phyloP scores from a whole-genome alignment of 2,113 vertebrate genomes.

The Cyprinodon brontotheroides region DNA sequence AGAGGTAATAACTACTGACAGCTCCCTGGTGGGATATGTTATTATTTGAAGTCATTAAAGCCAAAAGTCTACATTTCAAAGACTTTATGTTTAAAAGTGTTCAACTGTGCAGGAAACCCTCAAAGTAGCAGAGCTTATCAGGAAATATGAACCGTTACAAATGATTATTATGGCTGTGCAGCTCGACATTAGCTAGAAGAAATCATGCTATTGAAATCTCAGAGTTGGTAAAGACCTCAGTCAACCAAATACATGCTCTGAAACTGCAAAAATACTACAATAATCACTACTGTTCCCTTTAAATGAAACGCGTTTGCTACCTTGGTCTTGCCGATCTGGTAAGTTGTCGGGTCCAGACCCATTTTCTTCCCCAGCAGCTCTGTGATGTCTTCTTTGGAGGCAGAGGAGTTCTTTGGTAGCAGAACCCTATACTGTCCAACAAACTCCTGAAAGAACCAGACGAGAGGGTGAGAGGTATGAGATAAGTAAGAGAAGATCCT shows the following conservation, averaged over 20 bases:
- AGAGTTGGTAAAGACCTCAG: no score
- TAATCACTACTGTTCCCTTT: no score
- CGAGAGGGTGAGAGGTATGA: background rate
- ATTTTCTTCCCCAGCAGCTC: constrained; percentile 86
- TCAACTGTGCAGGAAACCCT: background rate
- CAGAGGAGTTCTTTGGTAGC: constrained; percentile 83
- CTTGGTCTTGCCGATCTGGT: constrained; percentile 97
- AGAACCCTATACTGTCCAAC: constrained; percentile 92
- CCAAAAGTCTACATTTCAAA: background rate
- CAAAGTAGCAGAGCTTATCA: background rate
- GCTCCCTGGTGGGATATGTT: no score
- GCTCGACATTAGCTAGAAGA: background rate
- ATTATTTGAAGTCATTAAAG: background rate
- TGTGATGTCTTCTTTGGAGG: constrained; percentile 84
- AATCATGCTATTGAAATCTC: background rate
- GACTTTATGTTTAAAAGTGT: no score
- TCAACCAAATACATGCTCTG: background rate
- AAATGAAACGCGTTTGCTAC: constrained; percentile 59
- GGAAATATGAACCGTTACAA: background rate
- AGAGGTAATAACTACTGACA: no score
- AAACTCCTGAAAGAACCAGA: constrained; percentile 84
- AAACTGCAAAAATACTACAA: no score
- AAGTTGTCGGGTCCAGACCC: constrained; percentile 84
- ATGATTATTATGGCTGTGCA: background rate
- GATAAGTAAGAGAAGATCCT: background rate